Evolutionary conservation across 1,140 invertebrate species (phyloP), one percentile per base, ranked within the genome.

Genomic region (Drosophila insularis): DNA sequence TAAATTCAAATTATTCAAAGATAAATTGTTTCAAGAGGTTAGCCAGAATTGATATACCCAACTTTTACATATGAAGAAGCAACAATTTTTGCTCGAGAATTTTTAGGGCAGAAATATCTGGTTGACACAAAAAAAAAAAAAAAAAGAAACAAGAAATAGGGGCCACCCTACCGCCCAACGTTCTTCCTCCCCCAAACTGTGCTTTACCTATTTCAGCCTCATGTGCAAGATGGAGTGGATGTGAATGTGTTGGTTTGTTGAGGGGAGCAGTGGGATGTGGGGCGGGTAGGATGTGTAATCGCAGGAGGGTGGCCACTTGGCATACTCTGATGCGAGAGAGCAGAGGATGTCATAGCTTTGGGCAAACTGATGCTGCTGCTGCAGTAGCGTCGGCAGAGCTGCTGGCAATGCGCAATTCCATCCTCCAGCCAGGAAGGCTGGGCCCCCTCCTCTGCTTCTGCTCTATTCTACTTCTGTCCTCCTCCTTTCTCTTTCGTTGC

Each of bases 331-430:
- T 58, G 35, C 69, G 39, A 66, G 23, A 37, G 31, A 43, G 58
- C 35, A 43, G 65, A 69, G 77, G 74, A 78, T 86, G 81, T 78
- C 66, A 72, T 86, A 63, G 78, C 81, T 81, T 64, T 62, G 66
- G 78, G 81, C 69, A 35, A 37, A 11, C 32, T 35, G 27, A 27
- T 5, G 32, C 35, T 55, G 62, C 63, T 39, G 77, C 71, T 60
- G 58, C 56, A 59, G 40, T 21, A 63, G 35, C 65, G 13, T 14
- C 58, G 58, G 74, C 72, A 75, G 71, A 77, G 58, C 74, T 74
- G 23, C 62, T 71, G 74, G 74, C 74, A 78, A 77, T 78, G 74
- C 74, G 74, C 67, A 77, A 77, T 78, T 66, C 67, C 46, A 63
- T 17, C 39, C 39, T 17, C 32, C 32, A 23, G 37, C 17, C 43